Conservation (phyloP, 2,797 vertebrate genomes). For the Galagoides demidoff region DNA sequence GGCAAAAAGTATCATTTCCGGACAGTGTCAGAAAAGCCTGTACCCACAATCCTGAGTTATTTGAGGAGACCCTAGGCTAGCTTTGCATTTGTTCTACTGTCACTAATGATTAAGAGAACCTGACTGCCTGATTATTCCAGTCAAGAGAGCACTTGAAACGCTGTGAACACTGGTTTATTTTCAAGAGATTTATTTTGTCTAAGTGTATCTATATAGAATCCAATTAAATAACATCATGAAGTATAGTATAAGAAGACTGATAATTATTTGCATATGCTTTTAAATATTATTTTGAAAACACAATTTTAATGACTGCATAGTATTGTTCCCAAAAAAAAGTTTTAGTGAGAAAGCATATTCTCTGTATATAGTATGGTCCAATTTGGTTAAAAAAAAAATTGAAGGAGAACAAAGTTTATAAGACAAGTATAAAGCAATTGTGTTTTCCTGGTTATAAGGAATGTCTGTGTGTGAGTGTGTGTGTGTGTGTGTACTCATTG, state of each 20-base stretch:
- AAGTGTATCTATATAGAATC: neutral
- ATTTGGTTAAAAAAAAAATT: conserved; percentile 12
- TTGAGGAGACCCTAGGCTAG: neutral
- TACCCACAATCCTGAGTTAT: neutral
- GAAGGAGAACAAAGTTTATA: neutral
- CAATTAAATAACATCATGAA: neutral
- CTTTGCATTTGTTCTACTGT: neutral
- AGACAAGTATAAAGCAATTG: neutral
- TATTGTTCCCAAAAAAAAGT: neutral
- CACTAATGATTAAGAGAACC: neutral
- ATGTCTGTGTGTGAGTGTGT: neutral
- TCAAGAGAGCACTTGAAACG: neutral
- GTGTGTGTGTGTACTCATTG: neutral
- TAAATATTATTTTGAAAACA: neutral
- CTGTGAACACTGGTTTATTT: neutral
- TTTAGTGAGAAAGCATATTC: neutral
- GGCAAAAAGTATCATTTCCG: neutral
- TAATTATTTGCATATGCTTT: neutral
- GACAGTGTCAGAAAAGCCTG: neutral
- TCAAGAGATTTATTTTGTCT: neutral
- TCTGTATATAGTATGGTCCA: neutral
- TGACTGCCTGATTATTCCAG: neutral
- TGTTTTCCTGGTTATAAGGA: conserved; percentile 27
- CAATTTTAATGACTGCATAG: neutral
- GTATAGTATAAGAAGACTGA: neutral